Conservation (phyloP, 1,140 invertebrate species). For the Mamestra configurata region DNA sequence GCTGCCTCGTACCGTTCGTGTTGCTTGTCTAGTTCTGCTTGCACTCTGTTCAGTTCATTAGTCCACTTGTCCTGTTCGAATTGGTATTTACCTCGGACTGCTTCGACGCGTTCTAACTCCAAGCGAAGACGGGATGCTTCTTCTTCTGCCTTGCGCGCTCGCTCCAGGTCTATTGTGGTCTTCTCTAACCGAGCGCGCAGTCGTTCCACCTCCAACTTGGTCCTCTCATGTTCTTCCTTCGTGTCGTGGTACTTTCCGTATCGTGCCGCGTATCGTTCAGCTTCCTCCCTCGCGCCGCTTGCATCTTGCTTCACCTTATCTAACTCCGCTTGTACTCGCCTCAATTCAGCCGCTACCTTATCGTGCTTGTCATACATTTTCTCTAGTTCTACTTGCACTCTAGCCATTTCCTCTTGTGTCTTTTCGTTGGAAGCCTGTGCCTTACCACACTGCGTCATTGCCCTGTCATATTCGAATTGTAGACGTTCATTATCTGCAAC, state of each 20-base stretch:
- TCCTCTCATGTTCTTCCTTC: conserved; percentile 93
- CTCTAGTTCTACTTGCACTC: conserved; percentile 95
- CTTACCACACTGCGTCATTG: conserved; percentile 94
- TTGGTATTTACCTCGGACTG: conserved; percentile 95
- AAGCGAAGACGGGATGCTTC: conserved; percentile 91
- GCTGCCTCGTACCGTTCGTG: conserved; percentile 92
- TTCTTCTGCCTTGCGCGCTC: conserved; percentile 91
- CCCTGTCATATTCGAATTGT: conserved; percentile 94
- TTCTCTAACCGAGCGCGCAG: conserved; percentile 95
- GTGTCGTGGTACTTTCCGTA: conserved; percentile 94
- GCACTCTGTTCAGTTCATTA: conserved; percentile 84
- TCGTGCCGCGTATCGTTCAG: conserved; percentile 92
- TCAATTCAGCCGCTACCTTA: conserved; percentile 93
- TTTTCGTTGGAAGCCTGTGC: conserved; percentile 95
- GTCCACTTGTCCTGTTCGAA: conserved; percentile 95
- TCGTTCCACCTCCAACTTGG: conserved; percentile 94
- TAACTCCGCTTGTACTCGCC: conserved; percentile 93
- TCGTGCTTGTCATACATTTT: conserved; percentile 97
- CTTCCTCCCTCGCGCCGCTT: conserved; percentile 91
- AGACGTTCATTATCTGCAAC: conserved; percentile 95
- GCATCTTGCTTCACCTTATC: conserved; percentile 91
- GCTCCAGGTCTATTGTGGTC: conserved; percentile 92
- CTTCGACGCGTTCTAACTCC: conserved; percentile 93
- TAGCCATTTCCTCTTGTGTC: conserved; percentile 95
- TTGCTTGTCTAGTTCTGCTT: conserved; percentile 91